Evolutionary conservation across 2,797 vertebrate genomes (phyloP).

Genomic region (Manis pentadactyla): DNA sequence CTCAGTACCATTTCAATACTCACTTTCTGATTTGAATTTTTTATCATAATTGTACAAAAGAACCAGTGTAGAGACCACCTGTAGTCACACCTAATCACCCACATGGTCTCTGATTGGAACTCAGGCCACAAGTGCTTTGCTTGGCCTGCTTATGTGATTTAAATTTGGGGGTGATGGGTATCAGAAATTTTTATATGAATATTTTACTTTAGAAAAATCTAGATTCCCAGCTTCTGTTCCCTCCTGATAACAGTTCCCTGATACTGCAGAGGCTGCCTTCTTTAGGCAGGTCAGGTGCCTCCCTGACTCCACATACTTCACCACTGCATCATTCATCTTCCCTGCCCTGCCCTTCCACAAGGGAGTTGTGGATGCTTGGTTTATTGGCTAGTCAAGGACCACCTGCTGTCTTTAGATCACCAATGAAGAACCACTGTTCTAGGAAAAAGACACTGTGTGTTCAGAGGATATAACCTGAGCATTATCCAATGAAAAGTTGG

Average conservation of each 20-base stretch:
- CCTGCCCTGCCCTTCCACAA: background rate
- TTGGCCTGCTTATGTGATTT: background rate
- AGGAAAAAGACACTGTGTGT: background rate
- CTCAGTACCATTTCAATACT: background rate
- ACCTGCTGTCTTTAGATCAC: conserved; percentile 53
- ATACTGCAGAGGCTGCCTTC: too few relatives aligned
- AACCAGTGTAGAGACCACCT: background rate
- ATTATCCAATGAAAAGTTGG: background rate
- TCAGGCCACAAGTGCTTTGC: background rate
- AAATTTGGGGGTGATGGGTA: too few relatives aligned
- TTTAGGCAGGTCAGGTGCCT: background rate
- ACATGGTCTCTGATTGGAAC: background rate
- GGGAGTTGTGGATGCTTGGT: background rate
- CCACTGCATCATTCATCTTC: background rate
- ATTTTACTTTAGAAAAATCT: background rate
- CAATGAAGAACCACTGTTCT: background rate
- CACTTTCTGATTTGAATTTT: background rate
- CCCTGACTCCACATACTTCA: too few relatives aligned
- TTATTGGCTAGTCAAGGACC: background rate
- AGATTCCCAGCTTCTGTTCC: background rate
- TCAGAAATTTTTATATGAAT: background rate
- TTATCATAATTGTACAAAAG: background rate
- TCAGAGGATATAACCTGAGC: background rate
- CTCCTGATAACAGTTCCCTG: too few relatives aligned
- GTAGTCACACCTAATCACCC: background rate